These are phyloP conservation scores for Trissolcus brochymenae DNA, from an alignment of 2,888 invertebrate species.

Conservation along the genomic window DNA sequence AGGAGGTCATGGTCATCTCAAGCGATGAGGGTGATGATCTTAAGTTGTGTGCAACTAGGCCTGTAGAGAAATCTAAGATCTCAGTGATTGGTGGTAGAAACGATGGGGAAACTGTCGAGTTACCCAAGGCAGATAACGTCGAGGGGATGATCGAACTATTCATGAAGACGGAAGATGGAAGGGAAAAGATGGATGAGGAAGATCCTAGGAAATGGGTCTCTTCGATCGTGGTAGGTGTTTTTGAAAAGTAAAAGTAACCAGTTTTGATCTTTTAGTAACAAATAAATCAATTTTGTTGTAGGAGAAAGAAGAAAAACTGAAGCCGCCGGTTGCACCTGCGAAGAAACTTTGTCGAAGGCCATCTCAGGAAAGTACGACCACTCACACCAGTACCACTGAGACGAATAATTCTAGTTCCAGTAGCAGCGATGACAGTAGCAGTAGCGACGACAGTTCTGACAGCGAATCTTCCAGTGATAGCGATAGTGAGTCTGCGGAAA, in stretches of 20 bases:
- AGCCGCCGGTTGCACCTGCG: conserved; percentile 24
- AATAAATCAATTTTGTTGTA: not conserved
- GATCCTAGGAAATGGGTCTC: conserved; percentile 60
- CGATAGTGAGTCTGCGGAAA: conserved; percentile 78
- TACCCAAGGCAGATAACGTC: conserved; percentile 67
- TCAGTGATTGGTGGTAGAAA: conserved; percentile 9
- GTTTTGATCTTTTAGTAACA: too few species aligned
- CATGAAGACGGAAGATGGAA: conserved; percentile 75
- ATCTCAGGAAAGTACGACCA: conserved; percentile 75
- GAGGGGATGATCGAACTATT: conserved; percentile 77
- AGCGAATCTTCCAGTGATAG: conserved; percentile 78
- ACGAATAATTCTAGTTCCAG: conserved; percentile 75
- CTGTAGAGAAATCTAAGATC: conserved; percentile 15
- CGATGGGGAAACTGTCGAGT: conserved; percentile 26
- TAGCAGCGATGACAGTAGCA: conserved; percentile 77
- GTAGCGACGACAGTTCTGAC: conserved; percentile 79
- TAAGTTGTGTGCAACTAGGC: conserved; percentile 16
- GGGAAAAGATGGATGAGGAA: conserved; percentile 63
- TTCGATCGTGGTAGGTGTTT: conserved; percentile 17
- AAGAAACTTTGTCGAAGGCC: conserved; percentile 63
- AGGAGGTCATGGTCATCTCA: conserved; percentile 67
- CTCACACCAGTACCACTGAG: conserved; percentile 75
- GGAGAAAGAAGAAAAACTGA: conserved; percentile 63
- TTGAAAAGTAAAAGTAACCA: too few species aligned
- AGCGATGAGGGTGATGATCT: conserved; percentile 69